Conservation (phyloP, 2,888 invertebrate species). For the Plagodis pulveraria region DNA sequence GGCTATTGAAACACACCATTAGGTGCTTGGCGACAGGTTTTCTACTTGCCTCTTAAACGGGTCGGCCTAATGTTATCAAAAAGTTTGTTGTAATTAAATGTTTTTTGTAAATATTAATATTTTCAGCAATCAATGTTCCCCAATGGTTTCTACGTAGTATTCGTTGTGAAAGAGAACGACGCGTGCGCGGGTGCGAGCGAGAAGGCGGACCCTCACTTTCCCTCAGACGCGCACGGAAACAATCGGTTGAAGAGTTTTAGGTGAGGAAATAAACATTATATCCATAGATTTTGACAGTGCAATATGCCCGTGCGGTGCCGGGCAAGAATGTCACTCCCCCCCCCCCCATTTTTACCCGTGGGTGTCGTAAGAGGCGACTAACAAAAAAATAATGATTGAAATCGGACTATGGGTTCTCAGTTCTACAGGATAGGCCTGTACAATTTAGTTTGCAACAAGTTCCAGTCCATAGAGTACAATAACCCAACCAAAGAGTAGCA, state of each 20-base stretch:
- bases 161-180: constrained; percentile 44
- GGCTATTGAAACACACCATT: no score
- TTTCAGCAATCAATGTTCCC: constrained; percentile 46
- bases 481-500: no score
- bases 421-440: no score
- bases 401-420: no score
- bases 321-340: neutral
- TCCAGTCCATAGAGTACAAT: no score
- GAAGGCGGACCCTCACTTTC: constrained; percentile 16
- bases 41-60: no score
- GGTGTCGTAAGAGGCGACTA: no score
- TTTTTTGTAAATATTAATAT: neutral
- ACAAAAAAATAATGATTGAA: no score
- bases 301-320: neutral
- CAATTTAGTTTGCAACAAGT: neutral
- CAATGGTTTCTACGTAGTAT: constrained; percentile 45
- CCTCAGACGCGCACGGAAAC: neutral
- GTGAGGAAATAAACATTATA: constrained; percentile 14
- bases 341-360: no score
- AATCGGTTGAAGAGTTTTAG: constrained; percentile 29
- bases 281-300: neutral
- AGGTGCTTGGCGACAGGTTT: no score
- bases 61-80: no score
- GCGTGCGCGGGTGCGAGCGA: constrained; percentile 39
- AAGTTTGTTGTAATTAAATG: no score